Base-by-base conservation (phyloP, 2,888 invertebrate genomes). In the Myopa tessellatipennis region DNA sequence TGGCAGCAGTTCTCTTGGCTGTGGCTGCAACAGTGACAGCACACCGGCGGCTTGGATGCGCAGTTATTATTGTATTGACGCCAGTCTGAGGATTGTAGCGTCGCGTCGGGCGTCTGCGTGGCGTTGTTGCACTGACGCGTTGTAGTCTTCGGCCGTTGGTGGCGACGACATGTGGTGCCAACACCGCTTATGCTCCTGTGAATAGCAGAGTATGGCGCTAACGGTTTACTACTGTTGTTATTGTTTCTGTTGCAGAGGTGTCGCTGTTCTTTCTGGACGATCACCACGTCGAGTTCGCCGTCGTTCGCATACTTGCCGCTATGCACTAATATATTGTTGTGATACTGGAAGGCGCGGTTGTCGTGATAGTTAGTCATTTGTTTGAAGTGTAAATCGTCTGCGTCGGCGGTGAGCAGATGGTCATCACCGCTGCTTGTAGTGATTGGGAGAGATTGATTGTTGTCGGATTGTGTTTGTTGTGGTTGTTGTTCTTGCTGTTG, bases 331-430 rank as follows among this genome's bases (percentile, higher is more conserved):
- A 84, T 80, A 77, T 85, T 86, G 70, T 85, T 86, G 77, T 84
- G 85, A 79, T 84, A 88, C 79, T 88, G 87, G 82, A 89, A 89
- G 82, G 87, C 88, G 80, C 85, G 85, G 82, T 89, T 88, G 78
- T 88, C 88, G 78, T 88, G 88, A 76, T 88, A 87, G 76, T 79
- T 85, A 74, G 80, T 82, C 65, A 81, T 78, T 12, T 74, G 60
- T 76, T 83, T 83, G 72, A 85, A 84, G 78, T 87, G 86, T 55
- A 86, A 85, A 38, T 87, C 85, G 61, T 88, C 85, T 34, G 85
- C 87, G 67, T 85, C 85, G 7, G 88, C 87, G 6, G 87, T 87
- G 26, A 88, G 79, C 60, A 88, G 82, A 78, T 87, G 87, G 80
- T 88, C 87, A 74, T 88, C 87, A 18, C 88, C 87, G 75, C 87